Evolutionary conservation across 2,113 vertebrate genomes (phyloP), one percentile per base, ranked within the genome.

Genomic region (Taxidea taxus): DNA sequence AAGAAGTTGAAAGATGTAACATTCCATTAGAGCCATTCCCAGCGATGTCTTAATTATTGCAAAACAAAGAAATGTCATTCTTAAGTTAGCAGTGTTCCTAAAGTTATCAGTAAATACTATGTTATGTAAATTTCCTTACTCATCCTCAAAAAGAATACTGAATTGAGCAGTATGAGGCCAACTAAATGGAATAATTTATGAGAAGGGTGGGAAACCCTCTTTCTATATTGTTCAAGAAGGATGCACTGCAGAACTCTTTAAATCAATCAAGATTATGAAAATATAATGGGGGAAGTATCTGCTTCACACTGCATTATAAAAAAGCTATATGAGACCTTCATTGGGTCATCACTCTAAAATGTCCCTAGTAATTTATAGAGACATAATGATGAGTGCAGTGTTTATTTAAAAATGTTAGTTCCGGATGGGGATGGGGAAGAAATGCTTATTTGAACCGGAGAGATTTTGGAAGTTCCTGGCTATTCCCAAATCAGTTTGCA

Each of bases 41-140:
- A 93, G 1, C 29, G 21, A 66, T 39, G 5, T 87, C 68, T 91
- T 82, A 83, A 85, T 64, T 93, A 4, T 74, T 87, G 31, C 37
- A 90, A 54, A 94, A 75, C 49, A 94, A 92, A 72, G 4, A 68
- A 87, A 78, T 58, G 34, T 21, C 62, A 31, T 85, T 80, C 39
- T 90, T 78, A 83, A 90, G 23, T 94, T 91, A 47, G 25, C 27
- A 56, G 49, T 37, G 31, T 21, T 93, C 13, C 54, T 80, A 20
- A 87, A 83, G 37, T 62, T 60, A 31, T 42, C 49, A 64, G 47
- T 68, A 49, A 77, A 27, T 66, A 54, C 25, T 56, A 15, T n/a
- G 49, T 66, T 27, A 23, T 56, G 18, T 7, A 80, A 89, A 90
- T 72, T 80, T 39, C 27, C 31, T 64, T 84, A 74, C 21, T 31